Base-by-base conservation (phyloP, 2,888 invertebrate genomes). In the Chironomus tentans region DNA sequence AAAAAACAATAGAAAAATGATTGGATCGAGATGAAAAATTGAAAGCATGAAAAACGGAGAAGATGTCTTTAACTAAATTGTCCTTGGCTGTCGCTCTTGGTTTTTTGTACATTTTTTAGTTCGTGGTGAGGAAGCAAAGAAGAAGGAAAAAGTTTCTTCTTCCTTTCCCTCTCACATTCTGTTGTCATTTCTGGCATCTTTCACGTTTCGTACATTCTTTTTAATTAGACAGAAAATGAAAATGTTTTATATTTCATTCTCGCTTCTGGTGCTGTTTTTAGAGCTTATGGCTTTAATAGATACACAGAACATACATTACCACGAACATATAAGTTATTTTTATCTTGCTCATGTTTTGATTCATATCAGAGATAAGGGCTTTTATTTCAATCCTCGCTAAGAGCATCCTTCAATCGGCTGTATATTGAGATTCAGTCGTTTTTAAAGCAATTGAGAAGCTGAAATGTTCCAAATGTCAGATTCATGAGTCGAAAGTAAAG, bases 181-280 rank as follows among this genome's bases (percentile, higher is more conserved):
- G 24, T 61, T 72, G 72, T 72, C 62, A 72, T 72, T 61, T 72
- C 72, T 72, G 72, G 62, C 72, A 72, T 72, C 62, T 62, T 72
- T 62, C 72, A 72, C 72, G 72, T 72, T 24, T 61, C 72, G 15
- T 21, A 50, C 13, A 18, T 70, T 70, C 56, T 72, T 72, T 72
- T 72, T 72, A 72, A 72, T 72, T 72, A 72, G 72, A 72, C 61
- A 22, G 48, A 56, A 56, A 56, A 50, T 22, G 50, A 56, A 71
- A 71, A 50, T 10, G 48, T 70, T 70, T 70, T 71, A 50, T 71
- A 28, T 56, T 71, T 71, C 71, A 71, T 71, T 56, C 38, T 56
- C 56, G 15, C 56, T 56, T 15, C 15, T 56, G 18, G 56, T 18
- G n/a, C 56, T 56, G 50, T 50, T 50, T 38, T 38, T 38, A 38